Evolutionary conservation across 2,888 invertebrate genomes (phyloP), one percentile per base, ranked within the genome.

Genomic region (Bhutanitis thaidina): DNA sequence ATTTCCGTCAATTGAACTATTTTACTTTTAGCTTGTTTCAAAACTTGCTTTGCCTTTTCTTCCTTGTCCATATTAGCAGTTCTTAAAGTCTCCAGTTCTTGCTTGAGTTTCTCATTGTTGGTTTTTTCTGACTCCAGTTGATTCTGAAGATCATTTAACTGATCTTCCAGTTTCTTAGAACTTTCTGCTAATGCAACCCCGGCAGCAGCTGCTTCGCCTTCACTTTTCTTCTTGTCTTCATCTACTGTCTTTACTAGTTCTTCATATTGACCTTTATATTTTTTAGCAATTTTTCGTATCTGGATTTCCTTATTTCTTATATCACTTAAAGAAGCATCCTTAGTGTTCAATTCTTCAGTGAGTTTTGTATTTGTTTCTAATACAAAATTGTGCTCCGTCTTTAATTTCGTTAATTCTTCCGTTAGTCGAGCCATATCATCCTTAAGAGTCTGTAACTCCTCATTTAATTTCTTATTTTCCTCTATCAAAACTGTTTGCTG

Each of bases 211-310:
- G 80, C 79, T 58, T 92, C 91, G 1, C 80, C 91, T 62, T 91
- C 93, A 47, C 77, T 78, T 58, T 88, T 91, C 57, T 90, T 90
- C 64, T 92, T 92, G 40, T 92, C 91, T 62, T 92, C 92, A 58
- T 93, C 93, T 14, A 91, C 82, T 12, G 92, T 90, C 71, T 93
- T 94, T 0, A 91, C 88, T 14, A 95, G 86, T 61, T 96, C 96
- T 71, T 95, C 95, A 72, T 92, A 96, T 61, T 95, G 95, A 8
- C 93, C 94, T 78, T 97, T 98, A 75, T 98, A 98, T 68, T 97
- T 97, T 67, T 97, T 95, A 5, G 97, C 98, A 60, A 98, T 96
- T 75, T 96, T 97, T 61, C 96, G 92, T 34, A 96, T 93, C 73
- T 94, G 93, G 58, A 92, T 81, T 74, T 93, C 93, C 62, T 94